These are phyloP conservation scores for Urechis unicinctus DNA, from an alignment of 2,888 invertebrate genomes.

Conservation along the genomic window DNA sequence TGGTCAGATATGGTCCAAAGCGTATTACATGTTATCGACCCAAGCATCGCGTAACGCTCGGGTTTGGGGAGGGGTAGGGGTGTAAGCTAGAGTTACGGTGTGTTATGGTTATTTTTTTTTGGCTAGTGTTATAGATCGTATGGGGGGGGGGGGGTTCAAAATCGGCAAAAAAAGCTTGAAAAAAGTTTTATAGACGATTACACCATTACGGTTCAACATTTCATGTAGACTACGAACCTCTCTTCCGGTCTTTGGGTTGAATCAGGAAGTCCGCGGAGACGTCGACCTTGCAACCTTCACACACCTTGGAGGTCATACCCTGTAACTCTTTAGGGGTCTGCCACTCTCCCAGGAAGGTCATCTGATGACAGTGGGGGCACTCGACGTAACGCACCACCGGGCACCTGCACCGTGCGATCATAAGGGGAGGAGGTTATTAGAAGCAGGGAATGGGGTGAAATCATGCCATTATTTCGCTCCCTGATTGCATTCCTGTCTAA, in stretches of 20 bases:
- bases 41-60: too few relatives aligned
- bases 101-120: too few relatives aligned
- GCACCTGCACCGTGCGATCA: conserved; percentile 25
- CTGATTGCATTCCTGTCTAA: too few relatives aligned
- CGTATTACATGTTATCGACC: too few relatives aligned
- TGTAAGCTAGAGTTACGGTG: too few relatives aligned
- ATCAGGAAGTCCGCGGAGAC: conserved; percentile 37
- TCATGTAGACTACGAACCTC: conserved; percentile 7
- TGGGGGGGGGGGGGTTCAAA: too few relatives aligned
- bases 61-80: too few relatives aligned
- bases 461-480: background rate
- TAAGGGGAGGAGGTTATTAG: background rate
- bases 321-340: conserved; percentile 44
- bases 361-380: conserved; percentile 36
- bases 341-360: conserved; percentile 47
- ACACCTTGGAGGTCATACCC: conserved; percentile 21
- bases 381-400: conserved; percentile 36
- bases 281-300: conserved; percentile 33
- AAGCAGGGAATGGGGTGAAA: background rate
- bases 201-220: background rate
- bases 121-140: too few relatives aligned
- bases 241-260: conserved; percentile 41
- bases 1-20: too few relatives aligned
- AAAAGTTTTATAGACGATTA: too few relatives aligned
- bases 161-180: too few relatives aligned